A percentile compares a stretch with the other conserved stretches of the same genome.
Conservation (phyloP, 1,140 invertebrate genomes). For the Mycetomoellerius zeteki region DNA sequence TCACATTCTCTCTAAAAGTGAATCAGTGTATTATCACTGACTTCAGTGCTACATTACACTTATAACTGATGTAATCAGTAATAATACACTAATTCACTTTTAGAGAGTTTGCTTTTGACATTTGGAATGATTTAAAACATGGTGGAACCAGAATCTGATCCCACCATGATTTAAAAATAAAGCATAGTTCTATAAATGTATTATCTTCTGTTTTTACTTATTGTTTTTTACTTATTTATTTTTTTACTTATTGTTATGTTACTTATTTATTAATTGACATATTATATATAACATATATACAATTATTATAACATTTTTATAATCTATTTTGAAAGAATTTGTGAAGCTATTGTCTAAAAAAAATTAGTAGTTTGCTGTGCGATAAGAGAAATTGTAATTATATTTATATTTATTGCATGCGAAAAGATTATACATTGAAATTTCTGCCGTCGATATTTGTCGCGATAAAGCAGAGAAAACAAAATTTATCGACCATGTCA, state of each 20-base stretch:
- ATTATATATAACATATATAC: not conserved
- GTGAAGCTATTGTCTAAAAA: not conserved
- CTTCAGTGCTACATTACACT: no score
- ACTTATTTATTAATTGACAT: not conserved
- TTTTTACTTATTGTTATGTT: no score
- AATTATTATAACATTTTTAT: not conserved
- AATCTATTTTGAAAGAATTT: not conserved
- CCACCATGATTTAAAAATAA: not conserved
- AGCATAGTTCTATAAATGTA: not conserved
- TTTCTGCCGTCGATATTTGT: slow-evolving; percentile 43
- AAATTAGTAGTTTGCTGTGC: not conserved
- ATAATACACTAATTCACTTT: no score
- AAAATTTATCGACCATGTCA: slow-evolving; percentile 61
- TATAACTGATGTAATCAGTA: no score
- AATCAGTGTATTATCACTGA: no score
- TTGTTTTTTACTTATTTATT: no score
- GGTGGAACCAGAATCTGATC: no score
- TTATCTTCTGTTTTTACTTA: not conserved
- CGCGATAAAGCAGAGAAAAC: slow-evolving; percentile 60
- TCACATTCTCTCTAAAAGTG: no score
- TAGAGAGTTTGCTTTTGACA: slow-evolving; percentile 1
- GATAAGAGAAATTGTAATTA: not conserved
- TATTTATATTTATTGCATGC: not conserved
- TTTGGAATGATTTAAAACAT: no score
- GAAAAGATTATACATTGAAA: not conserved